A percentile compares a stretch with the other conserved stretches of the same genome.
Conservation (phyloP, 2,797 vertebrate species). For the Chaetophractus vellerosus region DNA sequence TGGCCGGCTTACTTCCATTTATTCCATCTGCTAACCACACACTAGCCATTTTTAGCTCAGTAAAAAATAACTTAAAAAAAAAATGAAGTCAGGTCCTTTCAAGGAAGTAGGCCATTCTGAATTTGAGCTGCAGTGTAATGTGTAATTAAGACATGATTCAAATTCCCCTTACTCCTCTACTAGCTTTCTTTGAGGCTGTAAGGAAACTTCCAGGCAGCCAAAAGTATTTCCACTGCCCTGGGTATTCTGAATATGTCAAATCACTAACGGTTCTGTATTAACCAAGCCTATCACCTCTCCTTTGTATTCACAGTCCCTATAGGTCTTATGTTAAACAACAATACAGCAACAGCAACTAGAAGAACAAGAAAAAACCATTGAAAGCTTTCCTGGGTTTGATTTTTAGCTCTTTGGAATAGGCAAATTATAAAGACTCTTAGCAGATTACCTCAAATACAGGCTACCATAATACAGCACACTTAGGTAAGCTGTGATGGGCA, state of each 20-base stretch:
- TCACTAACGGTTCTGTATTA: slow-evolving; percentile 16
- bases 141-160: background rate
- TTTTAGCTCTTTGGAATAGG: slow-evolving; percentile 81
- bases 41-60: slow-evolving; percentile 65
- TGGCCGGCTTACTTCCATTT: slow-evolving; percentile 84
- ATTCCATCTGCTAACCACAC: slow-evolving; percentile 73
- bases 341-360: slow-evolving; percentile 43
- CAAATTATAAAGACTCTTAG: slow-evolving; percentile 72
- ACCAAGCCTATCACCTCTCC: slow-evolving; percentile 41
- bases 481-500: slow-evolving; percentile 62
- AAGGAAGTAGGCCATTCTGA: slow-evolving; percentile 20
- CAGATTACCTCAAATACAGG: slow-evolving; percentile 68
- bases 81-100: slow-evolving; percentile 25
- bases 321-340: slow-evolving; percentile 67
- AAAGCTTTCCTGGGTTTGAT: slow-evolving; percentile 78
- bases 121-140: background rate
- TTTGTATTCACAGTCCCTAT: slow-evolving; percentile 77
- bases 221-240: slow-evolving; percentile 35
- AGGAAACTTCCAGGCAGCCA: slow-evolving; percentile 14
- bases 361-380: slow-evolving; percentile 57
- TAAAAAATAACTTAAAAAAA: slow-evolving; percentile 53
- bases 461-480: slow-evolving; percentile 56
- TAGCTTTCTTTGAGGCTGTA: slow-evolving; percentile 6
- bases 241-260: slow-evolving; percentile 32
- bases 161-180: background rate